phyloP scores from a whole-genome alignment of 2,888 invertebrate genomes.

The Acleris holmiana region DNA sequence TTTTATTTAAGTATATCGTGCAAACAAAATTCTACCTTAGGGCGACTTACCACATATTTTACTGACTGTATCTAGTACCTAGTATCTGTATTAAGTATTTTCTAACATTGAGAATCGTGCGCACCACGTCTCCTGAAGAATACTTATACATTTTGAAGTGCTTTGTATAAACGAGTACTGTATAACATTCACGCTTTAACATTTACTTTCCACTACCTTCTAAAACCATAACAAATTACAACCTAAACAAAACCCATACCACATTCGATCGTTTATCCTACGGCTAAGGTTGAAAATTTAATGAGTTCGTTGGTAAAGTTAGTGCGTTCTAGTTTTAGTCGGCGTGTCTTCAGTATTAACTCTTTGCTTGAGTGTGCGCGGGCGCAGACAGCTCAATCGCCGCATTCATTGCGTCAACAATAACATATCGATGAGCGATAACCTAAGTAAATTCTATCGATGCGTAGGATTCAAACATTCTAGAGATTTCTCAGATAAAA shows the following conservation, averaged over 20 bases:
- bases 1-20: no score
- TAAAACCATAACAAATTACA: neutral
- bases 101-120: no score
- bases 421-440: constrained; percentile 41
- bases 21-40: no score
- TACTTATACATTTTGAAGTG: constrained; percentile 33
- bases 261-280: neutral
- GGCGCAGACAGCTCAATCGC: constrained; percentile 53
- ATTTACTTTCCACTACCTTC: constrained; percentile 17
- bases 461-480: constrained; percentile 4
- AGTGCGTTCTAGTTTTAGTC: neutral
- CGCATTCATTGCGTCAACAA: constrained; percentile 53
- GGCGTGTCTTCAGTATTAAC: constrained; percentile 33
- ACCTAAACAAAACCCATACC: neutral
- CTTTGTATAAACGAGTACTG: constrained; percentile 25
- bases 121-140: neutral
- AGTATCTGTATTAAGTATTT: no score
- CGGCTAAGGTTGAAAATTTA: constrained; percentile 1
- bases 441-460: neutral
- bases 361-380: constrained; percentile 39
- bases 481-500: neutral
- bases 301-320: neutral
- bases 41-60: no score
- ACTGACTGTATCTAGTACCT: no score
- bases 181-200: constrained; percentile 27